phyloP scores from a whole-genome alignment of 1,140 invertebrate genomes.

The Bicyclus anynana region DNA sequence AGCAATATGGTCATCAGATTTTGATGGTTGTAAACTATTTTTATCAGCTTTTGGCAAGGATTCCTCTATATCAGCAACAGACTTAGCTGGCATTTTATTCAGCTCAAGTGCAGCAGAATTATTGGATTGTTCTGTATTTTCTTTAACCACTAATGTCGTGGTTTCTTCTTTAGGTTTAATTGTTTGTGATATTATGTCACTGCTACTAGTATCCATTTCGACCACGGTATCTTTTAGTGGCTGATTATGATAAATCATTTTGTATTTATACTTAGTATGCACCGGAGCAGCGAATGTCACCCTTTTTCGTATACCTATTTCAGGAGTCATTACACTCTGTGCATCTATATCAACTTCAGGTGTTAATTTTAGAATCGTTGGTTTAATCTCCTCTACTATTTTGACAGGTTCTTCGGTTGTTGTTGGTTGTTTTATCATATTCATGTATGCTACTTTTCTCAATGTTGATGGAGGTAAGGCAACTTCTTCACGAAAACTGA shows the following conservation, averaged over 20 bases:
- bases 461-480: not conserved
- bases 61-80: no score
- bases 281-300: not conserved
- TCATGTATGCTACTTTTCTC: no score
- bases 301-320: not conserved
- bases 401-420: not conserved
- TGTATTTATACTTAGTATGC: not conserved
- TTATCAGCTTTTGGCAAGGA: not conserved
- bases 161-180: not conserved
- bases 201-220: conserved; percentile 8
- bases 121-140: not conserved
- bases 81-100: no score
- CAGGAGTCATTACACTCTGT: not conserved
- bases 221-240: conserved; percentile 6
- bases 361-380: no score
- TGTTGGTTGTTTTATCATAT: no score
- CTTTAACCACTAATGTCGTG: not conserved
- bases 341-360: not conserved
- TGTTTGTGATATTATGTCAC: not conserved
- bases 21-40: not conserved
- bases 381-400: not conserved
- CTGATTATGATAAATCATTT: conserved; percentile 5
- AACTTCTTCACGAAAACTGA: not conserved
- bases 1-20: not conserved
- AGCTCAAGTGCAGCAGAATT: not conserved